Percentiles rank a stretch among this genome's conserved stretches.
Conservation (phyloP, 1,140 invertebrate species). For the Drosophila leontia region DNA sequence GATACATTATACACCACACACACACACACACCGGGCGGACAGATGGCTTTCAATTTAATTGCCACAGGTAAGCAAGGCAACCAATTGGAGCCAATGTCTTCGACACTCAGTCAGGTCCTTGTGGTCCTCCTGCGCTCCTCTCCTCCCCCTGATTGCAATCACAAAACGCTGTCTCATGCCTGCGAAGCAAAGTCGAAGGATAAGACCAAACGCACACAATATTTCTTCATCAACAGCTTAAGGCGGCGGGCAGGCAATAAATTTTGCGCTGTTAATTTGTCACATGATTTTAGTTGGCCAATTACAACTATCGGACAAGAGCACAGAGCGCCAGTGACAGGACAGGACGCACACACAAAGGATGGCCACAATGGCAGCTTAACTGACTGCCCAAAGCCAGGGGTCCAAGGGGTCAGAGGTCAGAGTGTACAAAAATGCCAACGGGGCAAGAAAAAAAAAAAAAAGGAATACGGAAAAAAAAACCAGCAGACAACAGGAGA, state of each 20-base stretch:
- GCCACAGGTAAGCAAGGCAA: conserved; percentile 47
- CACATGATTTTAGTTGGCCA: conserved; percentile 84
- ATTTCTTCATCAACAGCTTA: conserved; percentile 83
- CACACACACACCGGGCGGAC: conserved; percentile 2
- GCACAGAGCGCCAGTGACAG: conserved; percentile 53
- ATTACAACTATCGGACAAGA: conserved; percentile 82
- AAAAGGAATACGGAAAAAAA: conserved; percentile 10
- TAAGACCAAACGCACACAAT: conserved; percentile 65
- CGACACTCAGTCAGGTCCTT: conserved; percentile 39
- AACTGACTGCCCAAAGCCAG: conserved; percentile 55
- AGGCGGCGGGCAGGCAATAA: conserved; percentile 81
- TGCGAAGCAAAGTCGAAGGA: conserved; percentile 30
- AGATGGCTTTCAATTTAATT: conserved; percentile 53
- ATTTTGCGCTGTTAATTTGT: conserved; percentile 83
- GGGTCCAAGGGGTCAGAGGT: conserved; percentile 16
- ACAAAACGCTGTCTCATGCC: conserved; percentile 72
- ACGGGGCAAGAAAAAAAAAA: conserved; percentile 60
- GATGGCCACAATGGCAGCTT: conserved; percentile 76
- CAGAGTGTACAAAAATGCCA: conserved; percentile 80
- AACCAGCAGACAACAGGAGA: conserved; percentile 31
- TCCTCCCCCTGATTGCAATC: conserved; percentile 50
- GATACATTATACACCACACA: conserved; percentile 32
- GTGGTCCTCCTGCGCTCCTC: not conserved
- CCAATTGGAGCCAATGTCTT: conserved; percentile 40
- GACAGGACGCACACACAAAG: conserved; percentile 53